phyloP scores from a whole-genome alignment of 53 echinoderm and acorn worm species.

The Astropecten irregularis region DNA sequence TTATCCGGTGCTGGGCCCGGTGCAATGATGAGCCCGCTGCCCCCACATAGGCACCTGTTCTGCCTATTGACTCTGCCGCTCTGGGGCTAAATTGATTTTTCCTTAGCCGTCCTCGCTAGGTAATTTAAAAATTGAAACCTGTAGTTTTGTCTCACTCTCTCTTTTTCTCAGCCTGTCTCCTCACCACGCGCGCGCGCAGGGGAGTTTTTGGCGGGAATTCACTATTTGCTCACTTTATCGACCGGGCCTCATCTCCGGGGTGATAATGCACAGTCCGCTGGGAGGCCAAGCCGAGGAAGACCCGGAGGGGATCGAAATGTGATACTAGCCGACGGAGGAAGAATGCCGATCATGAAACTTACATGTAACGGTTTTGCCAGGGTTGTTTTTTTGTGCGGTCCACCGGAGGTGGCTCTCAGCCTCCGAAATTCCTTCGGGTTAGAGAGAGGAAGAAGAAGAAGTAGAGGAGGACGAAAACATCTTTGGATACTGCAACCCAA shows the following conservation, averaged over 20 bases:
- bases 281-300: not conserved
- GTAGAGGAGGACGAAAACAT: not conserved
- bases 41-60: conserved; percentile 20
- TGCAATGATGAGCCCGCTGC: too few relatives aligned
- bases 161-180: too few relatives aligned
- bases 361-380: conserved; percentile 34
- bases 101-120: conserved; percentile 6
- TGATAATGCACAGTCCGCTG: conserved; percentile 43
- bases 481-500: conserved; percentile 22
- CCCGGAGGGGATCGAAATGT: too few relatives aligned
- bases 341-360: conserved; percentile 39
- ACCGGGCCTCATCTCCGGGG: conserved; percentile 33
- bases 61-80: conserved; percentile 42
- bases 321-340: conserved; percentile 9
- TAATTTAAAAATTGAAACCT: conserved; percentile 57
- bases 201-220: conserved; percentile 25
- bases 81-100: conserved; percentile 38
- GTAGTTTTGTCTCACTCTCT: not conserved
- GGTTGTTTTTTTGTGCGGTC: not conserved
- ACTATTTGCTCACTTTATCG: conserved; percentile 47
- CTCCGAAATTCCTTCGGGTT: too few relatives aligned
- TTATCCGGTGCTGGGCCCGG: too few relatives aligned
- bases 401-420: not conserved
- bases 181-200: not conserved
- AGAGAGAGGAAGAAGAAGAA: not conserved